Evolutionary conservation across 1,140 invertebrate genomes (phyloP).

Genomic region (Dryas iulia): DNA sequence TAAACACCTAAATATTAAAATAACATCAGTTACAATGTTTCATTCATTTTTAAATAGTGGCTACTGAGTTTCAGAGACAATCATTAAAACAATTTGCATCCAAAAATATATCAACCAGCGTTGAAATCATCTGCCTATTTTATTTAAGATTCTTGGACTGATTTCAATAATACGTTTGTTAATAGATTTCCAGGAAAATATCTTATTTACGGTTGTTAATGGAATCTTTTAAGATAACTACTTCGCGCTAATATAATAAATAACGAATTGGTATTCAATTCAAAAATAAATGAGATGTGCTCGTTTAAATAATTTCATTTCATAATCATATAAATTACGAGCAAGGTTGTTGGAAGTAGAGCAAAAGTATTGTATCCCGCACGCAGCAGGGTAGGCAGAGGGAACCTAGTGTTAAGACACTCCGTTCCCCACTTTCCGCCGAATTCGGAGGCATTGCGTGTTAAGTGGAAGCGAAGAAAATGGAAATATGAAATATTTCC

Average conservation of each 20-base stretch:
- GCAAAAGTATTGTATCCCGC: too few relatives aligned
- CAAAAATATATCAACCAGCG: neutral
- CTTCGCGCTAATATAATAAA: neutral
- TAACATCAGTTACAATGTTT: conserved; percentile 5
- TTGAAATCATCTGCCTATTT: neutral
- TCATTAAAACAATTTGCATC: neutral
- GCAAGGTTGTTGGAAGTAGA: neutral
- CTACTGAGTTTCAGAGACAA: neutral
- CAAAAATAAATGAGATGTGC: neutral
- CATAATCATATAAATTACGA: neutral
- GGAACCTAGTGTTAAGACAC: too few relatives aligned
- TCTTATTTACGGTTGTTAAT: neutral
- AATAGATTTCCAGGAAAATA: conserved; percentile 1
- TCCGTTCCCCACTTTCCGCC: too few relatives aligned
- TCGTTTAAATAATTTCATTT: neutral
- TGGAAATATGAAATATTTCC: too few relatives aligned
- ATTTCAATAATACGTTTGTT: neutral
- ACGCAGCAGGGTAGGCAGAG: too few relatives aligned
- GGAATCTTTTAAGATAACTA: neutral
- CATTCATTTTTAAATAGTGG: conserved; percentile 8
- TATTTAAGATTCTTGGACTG: neutral
- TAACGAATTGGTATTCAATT: neutral
- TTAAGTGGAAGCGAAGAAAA: too few relatives aligned
- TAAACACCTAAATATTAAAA: conserved; percentile 9
- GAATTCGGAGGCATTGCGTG: too few relatives aligned